Evolutionary conservation across 2,888 invertebrate species (phyloP).

Genomic region (Apodemia duryi): DNA sequence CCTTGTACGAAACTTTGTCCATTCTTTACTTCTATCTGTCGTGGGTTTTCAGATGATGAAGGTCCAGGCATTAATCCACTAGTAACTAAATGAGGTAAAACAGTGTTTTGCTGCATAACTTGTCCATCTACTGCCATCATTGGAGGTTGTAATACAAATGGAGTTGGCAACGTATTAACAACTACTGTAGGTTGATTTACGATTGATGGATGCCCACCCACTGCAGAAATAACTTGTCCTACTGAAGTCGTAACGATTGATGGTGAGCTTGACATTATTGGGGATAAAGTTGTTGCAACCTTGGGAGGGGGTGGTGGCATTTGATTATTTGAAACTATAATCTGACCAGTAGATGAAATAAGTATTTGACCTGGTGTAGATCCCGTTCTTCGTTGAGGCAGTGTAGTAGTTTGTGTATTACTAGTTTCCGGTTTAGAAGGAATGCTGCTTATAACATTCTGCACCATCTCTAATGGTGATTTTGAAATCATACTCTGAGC

Average conservation of each 20-base stretch:
- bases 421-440: conserved; percentile 65
- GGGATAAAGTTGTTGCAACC: conserved; percentile 76
- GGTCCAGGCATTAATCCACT: conserved; percentile 81
- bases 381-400: conserved; percentile 47
- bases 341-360: conserved; percentile 87
- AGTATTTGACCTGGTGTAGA: conserved; percentile 83
- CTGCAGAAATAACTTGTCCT: conserved; percentile 82
- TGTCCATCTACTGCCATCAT: conserved; percentile 88
- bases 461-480: conserved; percentile 88
- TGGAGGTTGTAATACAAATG: conserved; percentile 88
- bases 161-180: conserved; percentile 88
- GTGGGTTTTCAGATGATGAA: conserved; percentile 63
- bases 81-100: conserved; percentile 84
- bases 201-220: conserved; percentile 81
- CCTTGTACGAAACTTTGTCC: conserved; percentile 61
- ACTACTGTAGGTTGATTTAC: conserved; percentile 88
- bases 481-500: conserved; percentile 75
- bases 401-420: conserved; percentile 62
- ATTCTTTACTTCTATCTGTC: conserved; percentile 78
- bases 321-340: conserved; percentile 83
- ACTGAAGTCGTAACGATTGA: conserved; percentile 83
- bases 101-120: conserved; percentile 83
- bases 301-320: conserved; percentile 84
- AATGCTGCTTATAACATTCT: conserved; percentile 85
- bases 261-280: conserved; percentile 80